Conservation (phyloP, 2,888 invertebrate genomes). For the Baronia brevicornis region DNA sequence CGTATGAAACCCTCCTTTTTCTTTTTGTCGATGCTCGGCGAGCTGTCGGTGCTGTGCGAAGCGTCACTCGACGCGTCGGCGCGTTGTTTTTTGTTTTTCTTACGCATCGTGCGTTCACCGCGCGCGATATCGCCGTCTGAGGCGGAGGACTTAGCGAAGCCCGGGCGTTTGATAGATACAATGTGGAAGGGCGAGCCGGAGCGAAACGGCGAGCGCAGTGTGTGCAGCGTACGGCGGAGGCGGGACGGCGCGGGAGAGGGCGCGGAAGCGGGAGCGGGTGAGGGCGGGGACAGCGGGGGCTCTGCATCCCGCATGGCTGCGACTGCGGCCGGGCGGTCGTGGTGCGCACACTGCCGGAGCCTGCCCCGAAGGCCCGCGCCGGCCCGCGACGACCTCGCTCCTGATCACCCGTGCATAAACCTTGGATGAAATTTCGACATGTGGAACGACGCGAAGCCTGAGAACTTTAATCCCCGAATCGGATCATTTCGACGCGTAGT, state of each 20-base stretch:
- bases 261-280: conserved; percentile 36
- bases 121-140: conserved; percentile 68
- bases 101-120: conserved; percentile 69
- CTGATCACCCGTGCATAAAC: conserved; percentile 44
- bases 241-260: conserved; percentile 47
- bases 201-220: conserved; percentile 69
- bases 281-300: conserved; percentile 25
- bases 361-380: conserved; percentile 17
- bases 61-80: conserved; percentile 42
- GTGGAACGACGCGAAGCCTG: conserved; percentile 27
- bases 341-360: conserved; percentile 41
- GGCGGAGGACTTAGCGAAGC: conserved; percentile 59
- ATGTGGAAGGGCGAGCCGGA: conserved; percentile 71
- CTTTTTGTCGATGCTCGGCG: conserved; percentile 53
- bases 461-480: conserved; percentile 16
- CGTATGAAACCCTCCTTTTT: conserved; percentile 56
- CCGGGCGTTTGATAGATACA: conserved; percentile 61
- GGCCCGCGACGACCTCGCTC: conserved; percentile 44
- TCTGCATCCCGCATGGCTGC: conserved; percentile 41
- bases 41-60: conserved; percentile 49
- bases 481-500: conserved; percentile 15
- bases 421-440: conserved; percentile 49
- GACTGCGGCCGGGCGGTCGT: conserved; percentile 33
- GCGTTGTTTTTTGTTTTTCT: conserved; percentile 66
- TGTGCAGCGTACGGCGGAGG: conserved; percentile 64